Evolutionary conservation across 1,140 invertebrate genomes (phyloP).

Genomic region (Tachypleus tridentatus): DNA sequence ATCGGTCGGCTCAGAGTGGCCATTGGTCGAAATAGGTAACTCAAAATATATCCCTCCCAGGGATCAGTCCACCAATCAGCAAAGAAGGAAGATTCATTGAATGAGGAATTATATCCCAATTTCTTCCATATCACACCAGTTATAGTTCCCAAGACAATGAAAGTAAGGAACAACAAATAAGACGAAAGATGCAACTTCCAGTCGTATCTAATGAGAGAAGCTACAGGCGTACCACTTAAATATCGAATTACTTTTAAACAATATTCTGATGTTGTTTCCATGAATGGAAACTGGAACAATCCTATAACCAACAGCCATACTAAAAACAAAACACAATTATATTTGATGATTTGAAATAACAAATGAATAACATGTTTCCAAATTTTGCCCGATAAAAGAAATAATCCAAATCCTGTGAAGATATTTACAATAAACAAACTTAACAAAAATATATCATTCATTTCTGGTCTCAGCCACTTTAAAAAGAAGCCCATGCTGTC

Average conservation of each 20-base stretch:
- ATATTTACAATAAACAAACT: constrained; percentile 38
- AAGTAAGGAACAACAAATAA: constrained; percentile 11
- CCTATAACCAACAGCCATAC: constrained; percentile 36
- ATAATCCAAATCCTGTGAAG: constrained; percentile 35
- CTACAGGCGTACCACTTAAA: constrained; percentile 27
- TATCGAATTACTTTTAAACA: constrained; percentile 28
- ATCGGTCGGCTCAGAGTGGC: constrained; percentile 23
- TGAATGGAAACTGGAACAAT: constrained; percentile 33
- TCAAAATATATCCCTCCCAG: constrained; percentile 26
- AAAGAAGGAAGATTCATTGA: constrained; percentile 9
- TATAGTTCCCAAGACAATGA: constrained; percentile 22
- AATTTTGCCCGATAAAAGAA: constrained; percentile 31
- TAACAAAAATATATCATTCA: constrained; percentile 42
- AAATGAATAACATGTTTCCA: constrained; percentile 31
- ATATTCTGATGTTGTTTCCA: constrained; percentile 24
- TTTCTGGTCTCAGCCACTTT: constrained; percentile 37
- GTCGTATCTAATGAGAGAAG: constrained; percentile 29
- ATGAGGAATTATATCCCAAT: constrained; percentile 5
- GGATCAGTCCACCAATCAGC: constrained; percentile 27
- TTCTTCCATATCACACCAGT: constrained; percentile 22
- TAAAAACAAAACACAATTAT: constrained; percentile 37
- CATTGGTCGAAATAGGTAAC: constrained; percentile 32
- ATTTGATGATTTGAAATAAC: constrained; percentile 35
- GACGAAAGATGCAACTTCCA: constrained; percentile 18
- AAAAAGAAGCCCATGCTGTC: constrained; percentile 38